Base-by-base conservation (phyloP, 1,140 invertebrate genomes). In the Drosophila ercepeae region DNA sequence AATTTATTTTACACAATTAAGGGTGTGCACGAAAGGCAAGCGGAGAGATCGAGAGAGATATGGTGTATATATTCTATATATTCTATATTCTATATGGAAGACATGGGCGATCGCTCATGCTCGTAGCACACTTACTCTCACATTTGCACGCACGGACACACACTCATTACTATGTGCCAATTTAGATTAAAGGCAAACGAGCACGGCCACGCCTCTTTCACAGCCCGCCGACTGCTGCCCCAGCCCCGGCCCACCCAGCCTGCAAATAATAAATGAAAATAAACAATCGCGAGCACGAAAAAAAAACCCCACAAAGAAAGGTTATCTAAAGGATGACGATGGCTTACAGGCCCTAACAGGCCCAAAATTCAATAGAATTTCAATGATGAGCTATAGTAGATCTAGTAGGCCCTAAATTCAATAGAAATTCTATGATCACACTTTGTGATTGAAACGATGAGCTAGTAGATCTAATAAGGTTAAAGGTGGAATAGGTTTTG, bases 1-100 rank as follows among this genome's bases (percentile, higher is more conserved):
- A 86, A 86, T 86, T 88, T 86, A 86, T 86, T 86, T 86, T 86
- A 86, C 82, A 86, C 83, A 86, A 86, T 86, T 86, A 86, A 86
- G 82, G 82, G 82, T 86, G 82, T 86, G 82, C 64, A 71, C 77
- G 65, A 71, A 64, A 64, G 61, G 16, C 65, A 63, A 61, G 77
- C 49, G 63, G 39, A 39, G 57, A 61, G 46, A 58, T 48, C 19
- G 58, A 42, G 65, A 75, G 76, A 74, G 64, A 78, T 60, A 61
- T 74, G 23, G 21, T 58, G 14, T 39, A 45, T 23, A 34, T 34
- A 13, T 18, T 14, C 11, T 13, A 27, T 32, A 41, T 75, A 64
- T 60, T 64, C 60, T 64, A 64, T 60, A 64, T 67, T 67, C 60
- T 69, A 54, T 72, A 36, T 71, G 74, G 67, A 77, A 78, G 68